Percentiles rank a stretch among this genome's conserved stretches.
Evolutionary conservation across 92 coral and sea anemone genomes (phyloP).

Genomic region (Zoanthus sociatus): DNA sequence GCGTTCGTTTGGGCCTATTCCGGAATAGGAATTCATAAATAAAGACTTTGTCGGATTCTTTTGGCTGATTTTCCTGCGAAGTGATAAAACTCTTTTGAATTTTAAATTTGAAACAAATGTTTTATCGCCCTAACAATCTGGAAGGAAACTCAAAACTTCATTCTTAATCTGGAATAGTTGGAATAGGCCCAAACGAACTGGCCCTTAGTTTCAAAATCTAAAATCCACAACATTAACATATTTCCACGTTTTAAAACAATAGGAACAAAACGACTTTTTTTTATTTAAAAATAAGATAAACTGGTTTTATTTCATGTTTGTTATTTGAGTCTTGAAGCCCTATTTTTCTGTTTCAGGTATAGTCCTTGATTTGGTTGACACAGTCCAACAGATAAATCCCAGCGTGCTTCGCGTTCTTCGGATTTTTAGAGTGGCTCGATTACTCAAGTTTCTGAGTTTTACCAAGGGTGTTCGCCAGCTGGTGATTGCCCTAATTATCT

Average conservation of each 20-base stretch:
- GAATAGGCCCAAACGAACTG: too few species aligned
- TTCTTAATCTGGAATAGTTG: too few species aligned
- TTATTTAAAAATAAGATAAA: background rate
- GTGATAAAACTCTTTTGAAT: too few species aligned
- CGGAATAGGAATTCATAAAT: too few species aligned
- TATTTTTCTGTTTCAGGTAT: slow-evolving; percentile 30
- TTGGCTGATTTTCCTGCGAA: too few species aligned
- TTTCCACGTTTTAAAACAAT: too few species aligned
- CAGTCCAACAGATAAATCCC: slow-evolving; percentile 45
- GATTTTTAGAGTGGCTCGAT: slow-evolving; percentile 29
- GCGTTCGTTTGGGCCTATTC: too few species aligned
- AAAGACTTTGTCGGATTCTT: too few species aligned
- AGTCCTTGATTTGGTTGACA: slow-evolving; percentile 21
- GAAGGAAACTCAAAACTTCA: too few species aligned
- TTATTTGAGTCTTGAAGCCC: background rate
- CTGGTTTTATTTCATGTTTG: background rate
- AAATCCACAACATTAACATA: background rate
- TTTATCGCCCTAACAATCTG: too few species aligned
- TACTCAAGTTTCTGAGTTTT: slow-evolving; percentile 27
- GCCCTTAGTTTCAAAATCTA: background rate
- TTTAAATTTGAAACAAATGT: too few species aligned
- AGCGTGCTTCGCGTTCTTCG: slow-evolving; percentile 26
- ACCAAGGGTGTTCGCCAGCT: slow-evolving; percentile 41
- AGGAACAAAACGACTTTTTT: too few species aligned
- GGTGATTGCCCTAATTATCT: slow-evolving; percentile 11